Evolutionary conservation across 2,888 invertebrate species (phyloP).

Genomic region (Parasteatoda lunata): DNA sequence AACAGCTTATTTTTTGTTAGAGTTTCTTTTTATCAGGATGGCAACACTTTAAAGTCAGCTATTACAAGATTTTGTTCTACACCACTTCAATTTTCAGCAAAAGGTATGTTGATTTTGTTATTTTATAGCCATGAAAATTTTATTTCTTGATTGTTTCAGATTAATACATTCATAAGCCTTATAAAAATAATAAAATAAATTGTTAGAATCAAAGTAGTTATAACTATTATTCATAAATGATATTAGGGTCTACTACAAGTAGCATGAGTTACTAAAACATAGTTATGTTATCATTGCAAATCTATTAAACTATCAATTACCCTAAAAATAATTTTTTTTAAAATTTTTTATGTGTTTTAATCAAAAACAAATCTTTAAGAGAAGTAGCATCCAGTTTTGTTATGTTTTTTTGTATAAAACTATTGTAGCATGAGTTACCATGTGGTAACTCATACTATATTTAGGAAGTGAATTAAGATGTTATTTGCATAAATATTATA

Average conservation of each 20-base stretch:
- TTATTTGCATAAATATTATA: no score
- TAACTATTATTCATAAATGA: slow-evolving; percentile 12
- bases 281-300: slow-evolving; percentile 14
- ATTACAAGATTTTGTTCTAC: slow-evolving; percentile 20
- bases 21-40: slow-evolving; percentile 25
- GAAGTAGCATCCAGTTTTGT: no score
- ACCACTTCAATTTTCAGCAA: slow-evolving; percentile 16
- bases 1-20: slow-evolving; percentile 10
- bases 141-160: slow-evolving; percentile 16
- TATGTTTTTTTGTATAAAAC: no score
- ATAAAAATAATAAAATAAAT: slow-evolving; percentile 20
- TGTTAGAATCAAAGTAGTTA: slow-evolving; percentile 9
- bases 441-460: no score
- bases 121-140: slow-evolving; percentile 16
- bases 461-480: no score
- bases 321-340: no score
- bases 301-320: not conserved
- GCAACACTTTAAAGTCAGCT: slow-evolving; percentile 18
- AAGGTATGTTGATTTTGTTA: slow-evolving; percentile 8
- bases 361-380: no score
- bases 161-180: slow-evolving; percentile 14
- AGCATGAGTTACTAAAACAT: slow-evolving; percentile 12
- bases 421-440: no score
- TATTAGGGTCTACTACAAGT: slow-evolving; percentile 12
- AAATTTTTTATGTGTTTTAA: no score